These are phyloP conservation scores for Eristalis intricaria DNA, from an alignment of 2,888 invertebrate species.

Conservation along the genomic window DNA sequence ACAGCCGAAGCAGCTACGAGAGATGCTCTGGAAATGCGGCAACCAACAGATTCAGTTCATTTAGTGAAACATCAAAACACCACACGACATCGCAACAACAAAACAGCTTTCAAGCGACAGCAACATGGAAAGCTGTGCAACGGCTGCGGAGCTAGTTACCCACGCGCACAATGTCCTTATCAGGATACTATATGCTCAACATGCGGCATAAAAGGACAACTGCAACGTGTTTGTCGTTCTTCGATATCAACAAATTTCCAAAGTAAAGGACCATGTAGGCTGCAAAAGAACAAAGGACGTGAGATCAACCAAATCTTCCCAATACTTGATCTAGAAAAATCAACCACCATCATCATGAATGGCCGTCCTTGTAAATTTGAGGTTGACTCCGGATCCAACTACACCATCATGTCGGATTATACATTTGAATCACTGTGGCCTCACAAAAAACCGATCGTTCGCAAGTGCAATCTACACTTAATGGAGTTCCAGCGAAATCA, in stretches of 20 bases:
- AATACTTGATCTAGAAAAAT: constrained; percentile 8
- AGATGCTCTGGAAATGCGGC: too few species aligned
- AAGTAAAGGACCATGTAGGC: background rate
- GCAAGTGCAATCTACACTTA: constrained; percentile 14
- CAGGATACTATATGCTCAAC: constrained; percentile 21
- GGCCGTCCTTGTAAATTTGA: constrained; percentile 27
- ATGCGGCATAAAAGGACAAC: constrained; percentile 10
- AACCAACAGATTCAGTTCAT: too few species aligned
- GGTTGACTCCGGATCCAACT: constrained; percentile 41
- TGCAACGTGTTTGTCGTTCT: constrained; percentile 6
- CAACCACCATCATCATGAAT: constrained; percentile 34
- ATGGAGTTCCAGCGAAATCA: constrained; percentile 37
- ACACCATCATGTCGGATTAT: constrained; percentile 40
- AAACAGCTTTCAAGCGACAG: too few species aligned
- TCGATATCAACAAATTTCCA: too few species aligned
- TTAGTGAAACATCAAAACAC: too few species aligned
- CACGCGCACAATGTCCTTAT: too few species aligned
- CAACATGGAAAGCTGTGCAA: too few species aligned
- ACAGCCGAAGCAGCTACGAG: too few species aligned
- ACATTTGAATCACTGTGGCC: constrained; percentile 3
- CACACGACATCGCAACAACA: too few species aligned
- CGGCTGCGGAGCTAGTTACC: constrained; percentile 24
- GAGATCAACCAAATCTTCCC: too few species aligned
- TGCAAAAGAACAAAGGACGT: too few species aligned
- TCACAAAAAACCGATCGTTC: background rate